Base-by-base conservation (phyloP, 2,888 invertebrate genomes). In the Lathronympha strigana region DNA sequence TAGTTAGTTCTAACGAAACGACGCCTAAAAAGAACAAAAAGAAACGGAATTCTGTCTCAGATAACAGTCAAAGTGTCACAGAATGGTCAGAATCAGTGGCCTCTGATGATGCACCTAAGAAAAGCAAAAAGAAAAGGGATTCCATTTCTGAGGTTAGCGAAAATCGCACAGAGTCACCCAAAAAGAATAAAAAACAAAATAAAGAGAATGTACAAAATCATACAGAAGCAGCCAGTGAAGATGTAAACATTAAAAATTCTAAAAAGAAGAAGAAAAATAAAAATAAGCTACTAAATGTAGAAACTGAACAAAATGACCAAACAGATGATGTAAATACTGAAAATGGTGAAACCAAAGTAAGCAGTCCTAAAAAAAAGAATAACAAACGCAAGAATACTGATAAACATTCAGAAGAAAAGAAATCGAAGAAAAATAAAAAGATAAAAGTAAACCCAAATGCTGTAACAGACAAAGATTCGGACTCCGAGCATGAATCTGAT, bases 401-500 rank as follows among this genome's bases (percentile, higher is more conserved):
- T n/a, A 38, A 36, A 31, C 21, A 15, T n/a, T 8, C 15, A 13
- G 15, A 40, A 57, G 33, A 71, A 4, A 74, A 75, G 31, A 80
- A 79, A 3, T 81, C 79, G 5, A 82, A 77, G 68, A 86, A 87
- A 68, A 83, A 81, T 63, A 86, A 83, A 64, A 81, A 76, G 62
- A 63, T 66, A 63, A 71, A 61, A 43, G 80, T 88, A 0, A 91
- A 90, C 70, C 89, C 90, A 2, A 91, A 91, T 72, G 90, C 91
- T 13, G 77, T 91, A 33, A 90, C 91, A n/a, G 77, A 83, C 40
- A 75, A 88, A 77, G 91, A 91, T 69, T 78, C 89, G 2, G 92
- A 90, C 45, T 91, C 91, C 0, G 92, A 92, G 76, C 91, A 92
- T 75, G 92, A 90, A 31, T 92, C 92, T 0, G 92, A 92, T 47